Base-by-base conservation (phyloP, 2,113 vertebrate genomes). In the Riparia riparia region DNA sequence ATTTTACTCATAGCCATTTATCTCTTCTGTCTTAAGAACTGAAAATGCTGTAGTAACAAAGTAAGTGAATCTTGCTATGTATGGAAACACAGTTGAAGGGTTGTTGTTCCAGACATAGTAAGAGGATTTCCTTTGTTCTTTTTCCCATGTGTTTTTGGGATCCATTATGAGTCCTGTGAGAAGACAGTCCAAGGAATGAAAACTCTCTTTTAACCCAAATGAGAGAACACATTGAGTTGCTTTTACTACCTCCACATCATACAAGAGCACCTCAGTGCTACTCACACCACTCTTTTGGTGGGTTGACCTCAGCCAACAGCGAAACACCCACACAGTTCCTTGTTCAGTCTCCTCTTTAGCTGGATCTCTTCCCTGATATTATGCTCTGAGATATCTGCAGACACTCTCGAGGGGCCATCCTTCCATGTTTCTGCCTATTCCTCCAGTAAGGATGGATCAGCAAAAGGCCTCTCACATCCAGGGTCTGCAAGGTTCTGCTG, bases 61-160 rank as follows among this genome's bases (percentile, higher is more conserved):
- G 34, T 65, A 88, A 74, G 9, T 63, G 66, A 65, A 92, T 88
- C 51, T 80, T 72, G 26, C 69, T 95, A 90, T 53, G 34, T 70
- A 80, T 81, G 68, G 68, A 86, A 95, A 77, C 32, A 77, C 68
- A 79, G 42, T 60, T 92, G 58, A 94, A 65, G 50, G 22, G 54
- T 83, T 86, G 63, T 16, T 86, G 50, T 61, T 94, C 79, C 42
- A 80, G 51, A 92, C 70, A 72, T 10, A 81, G 19, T 20, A 90
- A 42, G 57, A 90, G 45, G 42, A 76, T 93, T 95, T 89, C 34
- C 58, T 93, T 92, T 95, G 64, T 70, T 94, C 63, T 86, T 84
- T 93, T 61, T 65, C 51, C 63, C 45, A 29, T 29, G 58, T 86
- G 50, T 45, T 93, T 94, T 82, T 90, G 10, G 26, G 88, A 66